phyloP scores from a whole-genome alignment of 2,113 vertebrate genomes.

The Hassar affinis region DNA sequence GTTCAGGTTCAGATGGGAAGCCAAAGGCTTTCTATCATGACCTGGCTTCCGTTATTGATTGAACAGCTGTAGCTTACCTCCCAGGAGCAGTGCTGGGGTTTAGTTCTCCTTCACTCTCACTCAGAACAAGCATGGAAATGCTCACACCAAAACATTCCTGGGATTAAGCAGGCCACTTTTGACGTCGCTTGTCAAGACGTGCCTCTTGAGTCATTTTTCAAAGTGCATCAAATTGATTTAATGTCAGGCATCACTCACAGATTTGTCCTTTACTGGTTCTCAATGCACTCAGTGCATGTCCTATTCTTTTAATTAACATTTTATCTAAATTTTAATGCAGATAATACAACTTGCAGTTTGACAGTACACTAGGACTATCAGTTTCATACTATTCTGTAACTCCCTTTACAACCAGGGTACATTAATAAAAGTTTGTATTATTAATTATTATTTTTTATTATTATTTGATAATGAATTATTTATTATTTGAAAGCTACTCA shows the following conservation, averaged over 20 bases:
- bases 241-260: constrained; percentile 6
- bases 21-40: constrained; percentile 23
- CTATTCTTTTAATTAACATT: neutral
- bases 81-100: constrained; percentile 30
- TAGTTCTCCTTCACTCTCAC: constrained; percentile 18
- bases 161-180: constrained; percentile 9
- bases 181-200: constrained; percentile 19
- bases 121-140: neutral
- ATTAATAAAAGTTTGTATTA: neutral
- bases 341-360: neutral
- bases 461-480: too few relatives aligned
- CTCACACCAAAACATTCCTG: constrained; percentile 21
- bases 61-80: constrained; percentile 49
- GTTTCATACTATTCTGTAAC: neutral
- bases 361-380: neutral
- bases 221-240: constrained; percentile 15
- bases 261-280: constrained; percentile 14
- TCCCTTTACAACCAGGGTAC: neutral
- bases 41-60: constrained; percentile 36
- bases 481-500: too few relatives aligned
- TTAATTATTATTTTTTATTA: too few relatives aligned
- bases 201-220: neutral
- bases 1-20: constrained; percentile 45
- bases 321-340: neutral
- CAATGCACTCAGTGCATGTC: neutral